Conservation (phyloP, 2,888 invertebrate genomes). For the Steinernema hermaphroditum region DNA sequence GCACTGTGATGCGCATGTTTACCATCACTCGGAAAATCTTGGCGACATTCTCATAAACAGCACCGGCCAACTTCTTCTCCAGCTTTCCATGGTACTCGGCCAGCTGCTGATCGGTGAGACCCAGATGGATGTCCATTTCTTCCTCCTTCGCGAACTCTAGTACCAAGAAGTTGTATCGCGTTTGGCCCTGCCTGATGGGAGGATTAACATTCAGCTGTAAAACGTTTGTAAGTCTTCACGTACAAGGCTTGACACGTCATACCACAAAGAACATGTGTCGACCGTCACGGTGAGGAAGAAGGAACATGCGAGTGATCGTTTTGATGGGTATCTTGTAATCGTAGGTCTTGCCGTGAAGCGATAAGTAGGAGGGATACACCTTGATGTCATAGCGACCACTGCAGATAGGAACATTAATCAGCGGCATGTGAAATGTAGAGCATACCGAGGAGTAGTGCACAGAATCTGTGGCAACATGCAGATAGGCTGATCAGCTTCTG, state of each 20-base stretch:
- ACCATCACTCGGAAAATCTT: constrained; percentile 94
- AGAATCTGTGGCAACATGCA: constrained; percentile 94
- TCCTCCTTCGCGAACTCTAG: constrained; percentile 92
- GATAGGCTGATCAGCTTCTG: constrained; percentile 89
- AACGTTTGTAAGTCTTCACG: not conserved
- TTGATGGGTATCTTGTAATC: constrained; percentile 99
- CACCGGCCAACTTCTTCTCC: constrained; percentile 84
- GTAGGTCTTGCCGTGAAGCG: constrained; percentile 95
- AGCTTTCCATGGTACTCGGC: constrained; percentile 91
- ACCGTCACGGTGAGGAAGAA: constrained; percentile 94
- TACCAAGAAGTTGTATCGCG: constrained; percentile 92
- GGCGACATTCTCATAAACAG: constrained; percentile 90
- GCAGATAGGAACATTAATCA: constrained; percentile 62
- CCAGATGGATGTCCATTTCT: constrained; percentile 85
- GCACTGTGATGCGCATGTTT: constrained; percentile 89
- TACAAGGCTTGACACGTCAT: constrained; percentile 52
- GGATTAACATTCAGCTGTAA: constrained; percentile 76
- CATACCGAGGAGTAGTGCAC: constrained; percentile 91
- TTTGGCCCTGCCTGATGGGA: constrained; percentile 98
- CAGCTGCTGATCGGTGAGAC: constrained; percentile 81
- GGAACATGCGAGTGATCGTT: constrained; percentile 87
- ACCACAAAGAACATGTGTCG: constrained; percentile 97
- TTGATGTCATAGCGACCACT: constrained; percentile 96
- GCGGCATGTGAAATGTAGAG: not conserved
- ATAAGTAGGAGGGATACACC: constrained; percentile 86